A percentile compares a stretch with the other conserved stretches of the same genome.
phyloP scores from a whole-genome alignment of 2,888 invertebrate species.

The Dorcus hopei region DNA sequence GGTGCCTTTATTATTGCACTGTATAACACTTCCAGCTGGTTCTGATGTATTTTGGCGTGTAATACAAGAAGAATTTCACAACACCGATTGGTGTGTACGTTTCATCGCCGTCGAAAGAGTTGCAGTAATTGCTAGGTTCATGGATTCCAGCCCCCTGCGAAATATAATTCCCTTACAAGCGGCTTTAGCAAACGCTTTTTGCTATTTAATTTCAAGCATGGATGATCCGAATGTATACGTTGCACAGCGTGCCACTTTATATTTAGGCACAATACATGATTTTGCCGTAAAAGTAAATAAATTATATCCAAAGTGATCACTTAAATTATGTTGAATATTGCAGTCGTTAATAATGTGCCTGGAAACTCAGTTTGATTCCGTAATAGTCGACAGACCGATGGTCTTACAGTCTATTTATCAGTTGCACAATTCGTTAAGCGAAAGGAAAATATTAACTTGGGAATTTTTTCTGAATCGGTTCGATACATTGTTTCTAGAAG shows the following conservation, averaged over 20 bases:
- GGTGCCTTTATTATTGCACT: conserved; percentile 91
- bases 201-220: conserved; percentile 92
- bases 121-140: conserved; percentile 86
- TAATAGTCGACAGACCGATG: conserved; percentile 94
- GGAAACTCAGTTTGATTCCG: conserved; percentile 97
- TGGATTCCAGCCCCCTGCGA: conserved; percentile 85
- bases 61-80: conserved; percentile 93
- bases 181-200: conserved; percentile 93
- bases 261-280: conserved; percentile 91
- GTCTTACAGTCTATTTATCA: conserved; percentile 94
- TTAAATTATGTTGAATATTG: background rate
- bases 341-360: conserved; percentile 87
- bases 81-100: conserved; percentile 81
- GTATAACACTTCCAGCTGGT: conserved; percentile 90
- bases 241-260: conserved; percentile 88
- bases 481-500: conserved; percentile 92
- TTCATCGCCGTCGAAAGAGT: conserved; percentile 96
- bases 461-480: conserved; percentile 97
- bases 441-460: conserved; percentile 89
- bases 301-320: background rate
- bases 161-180: conserved; percentile 84
- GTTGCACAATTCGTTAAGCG: conserved; percentile 87
- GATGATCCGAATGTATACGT: conserved; percentile 95
- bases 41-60: conserved; percentile 94
- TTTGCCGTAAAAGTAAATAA: conserved; percentile 72